These are phyloP conservation scores for Lepidothrix coronata DNA, from an alignment of 2,113 vertebrate genomes.

Conservation along the genomic window DNA sequence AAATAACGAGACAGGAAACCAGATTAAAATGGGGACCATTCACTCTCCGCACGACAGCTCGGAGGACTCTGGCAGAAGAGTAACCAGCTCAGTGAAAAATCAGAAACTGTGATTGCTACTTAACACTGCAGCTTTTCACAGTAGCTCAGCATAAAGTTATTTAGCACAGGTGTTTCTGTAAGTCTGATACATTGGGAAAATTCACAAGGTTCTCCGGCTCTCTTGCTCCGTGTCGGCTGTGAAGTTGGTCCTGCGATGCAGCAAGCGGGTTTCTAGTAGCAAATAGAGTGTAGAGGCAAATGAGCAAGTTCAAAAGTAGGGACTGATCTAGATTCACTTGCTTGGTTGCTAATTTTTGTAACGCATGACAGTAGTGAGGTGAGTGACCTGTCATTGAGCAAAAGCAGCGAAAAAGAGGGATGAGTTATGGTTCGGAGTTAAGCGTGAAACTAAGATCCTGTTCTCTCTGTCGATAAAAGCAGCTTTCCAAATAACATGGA, in stretches of 20 bases:
- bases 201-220: constrained; percentile 56
- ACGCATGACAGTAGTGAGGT: constrained; percentile 39
- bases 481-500: not conserved
- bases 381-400: constrained; percentile 48
- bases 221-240: constrained; percentile 31
- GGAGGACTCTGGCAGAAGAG: constrained; percentile 14
- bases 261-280: not conserved
- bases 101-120: constrained; percentile 46
- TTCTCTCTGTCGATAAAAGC: not conserved
- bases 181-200: constrained; percentile 69
- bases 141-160: constrained; percentile 59
- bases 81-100: constrained; percentile 48
- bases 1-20: not conserved
- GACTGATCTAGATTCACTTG: constrained; percentile 41
- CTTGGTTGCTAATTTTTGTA: constrained; percentile 59
- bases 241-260: constrained; percentile 35
- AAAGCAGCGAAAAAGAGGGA: constrained; percentile 18
- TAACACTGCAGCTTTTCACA: constrained; percentile 64
- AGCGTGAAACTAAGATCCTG: constrained; percentile 45
- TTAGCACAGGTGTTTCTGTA: constrained; percentile 65
- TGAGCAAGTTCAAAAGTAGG: constrained; percentile 6
- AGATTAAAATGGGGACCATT: constrained; percentile 16
- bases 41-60: not conserved
- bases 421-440: constrained; percentile 29
- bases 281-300: constrained; percentile 8